phyloP scores from a whole-genome alignment of 2,797 vertebrate species.

The Kryptolebias ocellatus region DNA sequence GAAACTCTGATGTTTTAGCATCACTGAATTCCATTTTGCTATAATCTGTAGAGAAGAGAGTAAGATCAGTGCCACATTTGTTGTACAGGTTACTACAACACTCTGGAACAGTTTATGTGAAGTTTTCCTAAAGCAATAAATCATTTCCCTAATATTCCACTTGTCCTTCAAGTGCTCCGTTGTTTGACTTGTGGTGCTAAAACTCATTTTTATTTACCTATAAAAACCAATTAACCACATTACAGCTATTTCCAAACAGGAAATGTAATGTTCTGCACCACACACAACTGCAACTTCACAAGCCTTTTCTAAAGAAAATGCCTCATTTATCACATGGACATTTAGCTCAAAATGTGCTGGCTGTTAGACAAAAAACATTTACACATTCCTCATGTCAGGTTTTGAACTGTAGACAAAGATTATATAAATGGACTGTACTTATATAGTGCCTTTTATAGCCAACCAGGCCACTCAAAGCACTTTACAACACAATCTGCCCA shows the following conservation, averaged over 20 bases:
- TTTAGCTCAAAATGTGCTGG: background rate
- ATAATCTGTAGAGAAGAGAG: background rate
- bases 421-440: no score
- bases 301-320: constrained; percentile 2
- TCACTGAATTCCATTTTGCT: background rate
- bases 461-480: no score
- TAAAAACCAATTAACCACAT: background rate
- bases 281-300: background rate
- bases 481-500: no score
- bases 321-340: background rate
- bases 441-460: no score
- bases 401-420: no score
- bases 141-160: constrained; percentile 9
- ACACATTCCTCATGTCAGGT: background rate
- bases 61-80: background rate
- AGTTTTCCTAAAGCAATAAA: constrained; percentile 3
- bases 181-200: constrained; percentile 23
- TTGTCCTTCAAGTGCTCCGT: constrained; percentile 1
- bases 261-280: background rate
- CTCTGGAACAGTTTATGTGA: background rate
- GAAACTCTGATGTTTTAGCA: constrained; percentile 2
- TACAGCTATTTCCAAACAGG: background rate
- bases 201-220: constrained; percentile 3
- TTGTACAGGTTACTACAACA: background rate
- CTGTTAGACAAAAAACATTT: background rate